Evolutionary conservation across 2,113 vertebrate species (phyloP).

Genomic region (Gracilinanus agilis): DNA sequence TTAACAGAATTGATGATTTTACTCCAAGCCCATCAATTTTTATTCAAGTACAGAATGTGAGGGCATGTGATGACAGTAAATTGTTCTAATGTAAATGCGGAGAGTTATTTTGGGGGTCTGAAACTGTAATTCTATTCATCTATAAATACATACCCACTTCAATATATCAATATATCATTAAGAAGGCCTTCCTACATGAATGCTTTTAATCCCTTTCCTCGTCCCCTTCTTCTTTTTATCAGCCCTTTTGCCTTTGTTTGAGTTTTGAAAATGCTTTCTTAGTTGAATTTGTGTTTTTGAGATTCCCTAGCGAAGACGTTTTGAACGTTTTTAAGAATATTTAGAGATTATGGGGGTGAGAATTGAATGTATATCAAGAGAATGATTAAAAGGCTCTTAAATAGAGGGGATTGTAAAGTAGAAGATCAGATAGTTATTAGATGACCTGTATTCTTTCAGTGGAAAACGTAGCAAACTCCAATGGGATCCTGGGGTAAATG

Average conservation of each 20-base stretch:
- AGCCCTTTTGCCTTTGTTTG: background rate
- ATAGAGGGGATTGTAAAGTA: background rate
- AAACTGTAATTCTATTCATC: background rate
- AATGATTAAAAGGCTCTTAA: conserved; percentile 28
- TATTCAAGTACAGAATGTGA: conserved; percentile 10
- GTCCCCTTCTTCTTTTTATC: background rate
- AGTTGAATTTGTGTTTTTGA: conserved; percentile 16
- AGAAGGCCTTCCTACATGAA: background rate
- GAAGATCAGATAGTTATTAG: background rate
- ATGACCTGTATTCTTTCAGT: background rate
- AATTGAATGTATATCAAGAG: background rate
- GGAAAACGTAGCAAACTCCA: background rate
- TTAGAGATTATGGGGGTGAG: background rate
- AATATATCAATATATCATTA: background rate
- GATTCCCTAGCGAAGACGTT: conserved; percentile 5
- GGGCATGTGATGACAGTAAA: background rate
- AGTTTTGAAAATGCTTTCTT: conserved; percentile 16
- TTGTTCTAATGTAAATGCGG: conserved; percentile 39
- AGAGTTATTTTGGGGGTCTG: conserved; percentile 19
- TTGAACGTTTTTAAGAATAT: conserved; percentile 17
- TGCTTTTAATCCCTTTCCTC: background rate
- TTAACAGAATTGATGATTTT: conserved; percentile 38
- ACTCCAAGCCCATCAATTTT: conserved; percentile 16
- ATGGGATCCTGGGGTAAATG: background rate
- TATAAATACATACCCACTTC: conserved; percentile 10